A percentile compares a stretch with the other conserved stretches of the same genome.
Conservation (phyloP, 2,888 invertebrate species). For the Clivina fossor region DNA sequence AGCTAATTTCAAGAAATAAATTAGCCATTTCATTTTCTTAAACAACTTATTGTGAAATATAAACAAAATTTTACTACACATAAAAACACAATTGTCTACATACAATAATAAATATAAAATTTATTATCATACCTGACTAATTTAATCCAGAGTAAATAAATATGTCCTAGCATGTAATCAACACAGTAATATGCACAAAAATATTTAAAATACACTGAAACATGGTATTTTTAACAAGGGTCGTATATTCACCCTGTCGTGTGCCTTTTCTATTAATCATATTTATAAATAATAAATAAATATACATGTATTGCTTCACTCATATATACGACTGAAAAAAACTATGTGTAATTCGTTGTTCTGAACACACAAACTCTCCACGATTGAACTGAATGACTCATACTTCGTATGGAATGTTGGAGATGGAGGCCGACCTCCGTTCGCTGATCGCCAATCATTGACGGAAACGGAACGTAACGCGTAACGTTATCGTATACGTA, state of each 20-base stretch:
- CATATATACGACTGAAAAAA: slow-evolving; percentile 15
- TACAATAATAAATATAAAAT: slow-evolving; percentile 11
- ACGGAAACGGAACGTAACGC: neutral
- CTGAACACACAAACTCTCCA: slow-evolving; percentile 16
- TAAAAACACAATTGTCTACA: no score
- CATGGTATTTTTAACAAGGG: no score
- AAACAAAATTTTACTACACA: no score
- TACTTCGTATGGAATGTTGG: slow-evolving; percentile 27
- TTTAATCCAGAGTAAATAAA: slow-evolving; percentile 20
- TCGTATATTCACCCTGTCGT: slow-evolving; percentile 3
- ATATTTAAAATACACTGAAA: slow-evolving; percentile 19
- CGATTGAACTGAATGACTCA: slow-evolving; percentile 25
- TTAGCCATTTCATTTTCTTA: no score
- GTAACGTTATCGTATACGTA: no score
- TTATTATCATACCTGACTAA: slow-evolving; percentile 17
- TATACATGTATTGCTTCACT: neutral
- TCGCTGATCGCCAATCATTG: slow-evolving; percentile 21
- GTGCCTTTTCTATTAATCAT: slow-evolving; percentile 13
- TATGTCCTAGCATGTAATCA: slow-evolving; percentile 18
- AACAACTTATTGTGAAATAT: no score
- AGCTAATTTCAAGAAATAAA: no score
- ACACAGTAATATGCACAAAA: slow-evolving; percentile 10
- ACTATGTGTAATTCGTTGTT: slow-evolving; percentile 16
- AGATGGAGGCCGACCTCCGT: slow-evolving; percentile 27
- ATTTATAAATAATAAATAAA: slow-evolving; percentile 17